Conservation (phyloP, 23 tunicate species). For the Styela clava region DNA sequence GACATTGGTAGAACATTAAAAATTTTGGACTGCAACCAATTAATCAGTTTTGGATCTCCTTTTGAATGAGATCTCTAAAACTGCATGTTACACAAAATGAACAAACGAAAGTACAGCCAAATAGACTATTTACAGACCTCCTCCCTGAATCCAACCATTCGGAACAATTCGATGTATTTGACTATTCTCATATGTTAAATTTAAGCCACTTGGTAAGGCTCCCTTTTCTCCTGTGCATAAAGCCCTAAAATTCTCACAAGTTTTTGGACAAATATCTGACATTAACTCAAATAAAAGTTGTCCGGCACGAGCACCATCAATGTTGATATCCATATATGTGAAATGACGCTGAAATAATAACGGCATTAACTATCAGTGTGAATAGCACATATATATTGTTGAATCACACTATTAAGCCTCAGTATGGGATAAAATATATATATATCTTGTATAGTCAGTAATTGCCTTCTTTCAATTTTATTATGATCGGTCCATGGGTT, state of each 20-base stretch:
- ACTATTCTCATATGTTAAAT: conserved; percentile 40
- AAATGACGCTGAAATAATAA: conserved; percentile 38
- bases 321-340: conserved; percentile 51
- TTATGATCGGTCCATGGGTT: no score
- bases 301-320: conserved; percentile 49
- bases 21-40: no score
- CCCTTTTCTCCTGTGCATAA: conserved; percentile 88
- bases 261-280: conserved; percentile 68
- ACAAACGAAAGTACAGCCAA: no score
- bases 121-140: no score
- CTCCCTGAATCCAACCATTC: conserved; percentile 89
- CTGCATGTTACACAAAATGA: no score
- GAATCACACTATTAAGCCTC: background rate
- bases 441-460: background rate
- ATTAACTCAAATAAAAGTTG: conserved; percentile 59
- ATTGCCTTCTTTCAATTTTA: no score
- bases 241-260: conserved; percentile 70
- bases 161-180: conserved; percentile 79
- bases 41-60: no score
- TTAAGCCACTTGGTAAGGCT: conserved; percentile 66
- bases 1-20: no score
- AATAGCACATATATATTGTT: background rate
- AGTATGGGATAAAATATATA: background rate
- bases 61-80: no score
- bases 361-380: background rate